Conservation (phyloP, 2,888 invertebrate genomes). For the Dicycla oo region DNA sequence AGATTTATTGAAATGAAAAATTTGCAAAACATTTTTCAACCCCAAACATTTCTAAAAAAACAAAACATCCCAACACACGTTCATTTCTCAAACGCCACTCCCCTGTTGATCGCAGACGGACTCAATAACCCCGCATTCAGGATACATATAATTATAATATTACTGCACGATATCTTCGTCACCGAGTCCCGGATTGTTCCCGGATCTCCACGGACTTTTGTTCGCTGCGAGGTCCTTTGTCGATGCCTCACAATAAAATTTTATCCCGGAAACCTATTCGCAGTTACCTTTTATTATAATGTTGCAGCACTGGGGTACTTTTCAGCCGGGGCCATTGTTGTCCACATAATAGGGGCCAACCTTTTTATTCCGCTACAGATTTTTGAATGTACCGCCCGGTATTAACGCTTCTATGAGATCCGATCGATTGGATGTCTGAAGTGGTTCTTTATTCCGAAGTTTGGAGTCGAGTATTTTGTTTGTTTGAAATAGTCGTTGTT, state of each 20-base stretch:
- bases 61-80: background rate
- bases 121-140: slow-evolving; percentile 37
- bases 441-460: slow-evolving; percentile 58
- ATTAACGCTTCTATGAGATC: slow-evolving; percentile 68
- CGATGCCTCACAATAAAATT: slow-evolving; percentile 88
- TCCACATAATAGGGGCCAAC: slow-evolving; percentile 83
- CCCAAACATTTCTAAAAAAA: background rate
- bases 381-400: slow-evolving; percentile 76
- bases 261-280: slow-evolving; percentile 88
- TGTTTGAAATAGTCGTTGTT: slow-evolving; percentile 35
- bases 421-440: slow-evolving; percentile 64
- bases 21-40: background rate
- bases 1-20: no score
- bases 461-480: slow-evolving; percentile 48
- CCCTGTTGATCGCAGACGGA: slow-evolving; percentile 30
- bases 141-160: slow-evolving; percentile 65
- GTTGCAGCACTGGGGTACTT: slow-evolving; percentile 87
- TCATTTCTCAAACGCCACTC: slow-evolving; percentile 19
- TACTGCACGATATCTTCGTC: slow-evolving; percentile 69
- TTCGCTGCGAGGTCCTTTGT: slow-evolving; percentile 78
- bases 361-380: slow-evolving; percentile 87
- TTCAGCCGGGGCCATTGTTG: slow-evolving; percentile 83
- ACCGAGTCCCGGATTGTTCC: slow-evolving; percentile 69
- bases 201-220: slow-evolving; percentile 70
- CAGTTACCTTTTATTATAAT: slow-evolving; percentile 90